Base-by-base conservation (phyloP, 2,888 invertebrate genomes). In the Congeria kusceri region DNA sequence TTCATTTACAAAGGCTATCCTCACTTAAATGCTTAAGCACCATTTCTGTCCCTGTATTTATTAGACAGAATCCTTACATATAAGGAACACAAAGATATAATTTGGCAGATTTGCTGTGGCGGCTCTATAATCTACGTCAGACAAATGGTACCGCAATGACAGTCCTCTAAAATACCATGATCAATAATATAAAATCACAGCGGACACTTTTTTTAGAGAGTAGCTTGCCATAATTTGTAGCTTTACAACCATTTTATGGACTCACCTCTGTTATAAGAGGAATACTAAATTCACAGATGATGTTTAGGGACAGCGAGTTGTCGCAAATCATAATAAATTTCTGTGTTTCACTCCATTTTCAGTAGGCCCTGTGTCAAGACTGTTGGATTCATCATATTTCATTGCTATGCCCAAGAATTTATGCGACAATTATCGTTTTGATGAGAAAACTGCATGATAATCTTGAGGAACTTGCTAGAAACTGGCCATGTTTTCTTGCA, bases 11-110 rank as follows among this genome's bases (percentile, higher is more conserved):
- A 73, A 74, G 62, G 67, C 77, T 75, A 80, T 80, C 77, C 49
- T 68, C 47, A 78, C 79, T 79, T 83, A 83, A 83, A 83, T 72
- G 83, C 79, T 80, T 83, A 77, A 83, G 83, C 70, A 74, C 79
- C 83, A 83, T 77, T 83, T 75, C 66, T 83, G 83, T 80, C 83
- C 76, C 83, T 76, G 74, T 83, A 83, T 83, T 83, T 83, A 83
- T 78, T 75, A 73, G 75, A 76, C 76, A 73, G 81, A 78, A 78
- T 75, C 80, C 83, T 77, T 83, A 80, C 83, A 83, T 80, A 83
- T 80, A 76, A 62, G 53, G 64, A 71, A 53, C 57, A 57, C 64
- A 83, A 74, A 74, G 83, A 79, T 83, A 76, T 83, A 83, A 83
- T 83, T 83, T 83, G 79, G 74, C 76, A 77, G 83, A 79, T 83